These are phyloP conservation scores for Oegoconia quadripuncta DNA, from an alignment of 2,888 invertebrate species.

Conservation along the genomic window DNA sequence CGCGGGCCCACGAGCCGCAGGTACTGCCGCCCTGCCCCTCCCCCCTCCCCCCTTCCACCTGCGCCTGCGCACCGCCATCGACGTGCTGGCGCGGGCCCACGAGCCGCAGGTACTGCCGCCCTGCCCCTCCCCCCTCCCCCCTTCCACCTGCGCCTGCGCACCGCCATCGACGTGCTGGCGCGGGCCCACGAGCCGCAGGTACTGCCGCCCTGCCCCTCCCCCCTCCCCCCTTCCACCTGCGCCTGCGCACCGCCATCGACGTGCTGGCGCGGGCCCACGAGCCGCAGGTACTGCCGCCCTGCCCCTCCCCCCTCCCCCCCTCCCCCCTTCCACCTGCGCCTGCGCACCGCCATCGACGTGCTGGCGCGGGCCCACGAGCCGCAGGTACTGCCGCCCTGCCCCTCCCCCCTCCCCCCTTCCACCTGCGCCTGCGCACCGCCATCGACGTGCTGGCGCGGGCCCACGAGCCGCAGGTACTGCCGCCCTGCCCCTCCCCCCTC, in stretches of 20 bases:
- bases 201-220: background rate
- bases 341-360: too few relatives aligned
- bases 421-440: too few relatives aligned
- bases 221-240: background rate
- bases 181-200: conserved; percentile 73
- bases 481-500: background rate
- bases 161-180: conserved; percentile 92
- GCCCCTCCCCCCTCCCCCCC: background rate
- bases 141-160: conserved; percentile 82
- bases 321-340: background rate
- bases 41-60: conserved; percentile 87
- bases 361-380: too few relatives aligned
- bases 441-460: too few relatives aligned
- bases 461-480: background rate
- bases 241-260: too few relatives aligned
- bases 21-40: conserved; percentile 84
- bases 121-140: conserved; percentile 92
- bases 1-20: conserved; percentile 77
- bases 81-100: conserved; percentile 87
- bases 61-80: conserved; percentile 88
- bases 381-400: background rate
- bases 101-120: conserved; percentile 57
- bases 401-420: too few relatives aligned
- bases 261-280: too few relatives aligned
- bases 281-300: background rate